A percentile compares a stretch with the other conserved stretches of the same genome.
phyloP scores from a whole-genome alignment of 2,113 vertebrate species.

The Dipodomys spectabilis region DNA sequence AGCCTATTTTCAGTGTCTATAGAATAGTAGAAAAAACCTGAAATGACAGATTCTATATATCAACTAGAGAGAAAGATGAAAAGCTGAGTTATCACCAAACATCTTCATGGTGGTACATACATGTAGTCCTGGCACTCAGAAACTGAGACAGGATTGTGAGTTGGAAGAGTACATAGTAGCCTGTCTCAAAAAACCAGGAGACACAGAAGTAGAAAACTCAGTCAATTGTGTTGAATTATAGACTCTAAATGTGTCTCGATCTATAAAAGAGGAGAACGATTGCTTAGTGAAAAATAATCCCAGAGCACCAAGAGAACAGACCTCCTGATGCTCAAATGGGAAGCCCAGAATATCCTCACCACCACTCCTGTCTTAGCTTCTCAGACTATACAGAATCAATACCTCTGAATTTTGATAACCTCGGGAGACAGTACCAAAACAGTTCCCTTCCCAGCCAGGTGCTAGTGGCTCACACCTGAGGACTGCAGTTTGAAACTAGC shows the following conservation, averaged over 20 bases:
- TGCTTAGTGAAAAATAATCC: constrained; percentile 5
- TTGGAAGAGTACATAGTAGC: too few species aligned
- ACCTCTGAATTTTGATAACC: background rate
- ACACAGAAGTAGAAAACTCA: too few species aligned
- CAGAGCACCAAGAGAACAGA: background rate
- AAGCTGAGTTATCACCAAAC: constrained; percentile 22
- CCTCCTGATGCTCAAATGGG: background rate
- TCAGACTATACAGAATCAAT: background rate
- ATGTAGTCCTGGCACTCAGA: too few species aligned
- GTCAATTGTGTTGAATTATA: too few species aligned
- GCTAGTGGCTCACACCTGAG: too few species aligned
- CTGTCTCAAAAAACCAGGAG: too few species aligned
- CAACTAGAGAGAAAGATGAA: constrained; percentile 19
- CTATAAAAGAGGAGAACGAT: constrained; percentile 41
- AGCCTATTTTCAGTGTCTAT: constrained; percentile 7
- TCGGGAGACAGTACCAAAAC: background rate
- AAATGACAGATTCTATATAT: background rate
- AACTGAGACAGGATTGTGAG: too few species aligned
- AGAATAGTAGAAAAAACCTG: constrained; percentile 32
- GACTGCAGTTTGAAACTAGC: too few species aligned
- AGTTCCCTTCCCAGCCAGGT: too few species aligned
- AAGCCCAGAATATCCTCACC: background rate
- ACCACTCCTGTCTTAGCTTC: background rate
- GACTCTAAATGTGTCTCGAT: too few species aligned
- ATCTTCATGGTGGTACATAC: background rate